Percentiles rank a stretch among this genome's conserved stretches.
These are phyloP conservation scores for Coendou prehensilis DNA, from an alignment of 2,797 vertebrate genomes.

Conservation along the genomic window DNA sequence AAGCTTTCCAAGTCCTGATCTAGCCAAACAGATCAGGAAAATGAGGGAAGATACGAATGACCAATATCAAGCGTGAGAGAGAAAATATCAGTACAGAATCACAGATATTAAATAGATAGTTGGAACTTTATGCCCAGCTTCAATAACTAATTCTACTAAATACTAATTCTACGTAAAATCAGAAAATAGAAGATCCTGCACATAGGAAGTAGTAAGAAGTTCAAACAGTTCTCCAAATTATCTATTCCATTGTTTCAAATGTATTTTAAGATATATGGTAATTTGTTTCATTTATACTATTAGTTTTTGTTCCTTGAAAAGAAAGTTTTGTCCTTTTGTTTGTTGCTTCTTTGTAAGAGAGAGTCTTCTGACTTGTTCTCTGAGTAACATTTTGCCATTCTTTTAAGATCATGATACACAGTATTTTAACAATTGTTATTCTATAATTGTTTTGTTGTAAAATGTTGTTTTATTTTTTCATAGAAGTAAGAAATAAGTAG, in stretches of 20 bases:
- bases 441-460: neutral
- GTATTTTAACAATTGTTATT: neutral
- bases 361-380: neutral
- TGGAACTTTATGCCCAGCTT: neutral
- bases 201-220: neutral
- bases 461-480: neutral
- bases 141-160: conserved; percentile 24
- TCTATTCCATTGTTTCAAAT: neutral
- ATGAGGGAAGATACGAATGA: neutral
- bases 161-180: neutral
- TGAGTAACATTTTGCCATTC: neutral
- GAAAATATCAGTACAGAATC: neutral
- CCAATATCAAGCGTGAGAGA: neutral
- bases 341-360: neutral
- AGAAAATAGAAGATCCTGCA: neutral
- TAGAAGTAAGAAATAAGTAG: neutral
- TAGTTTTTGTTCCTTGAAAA: neutral
- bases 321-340: neutral
- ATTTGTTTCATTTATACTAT: neutral
- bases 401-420: neutral
- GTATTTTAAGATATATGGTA: neutral
- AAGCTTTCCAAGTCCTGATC: neutral
- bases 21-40: neutral
- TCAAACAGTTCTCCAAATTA: neutral
- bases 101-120: neutral